Base-by-base conservation (phyloP, 2,113 vertebrate species). In the Psettodes erumei region DNA sequence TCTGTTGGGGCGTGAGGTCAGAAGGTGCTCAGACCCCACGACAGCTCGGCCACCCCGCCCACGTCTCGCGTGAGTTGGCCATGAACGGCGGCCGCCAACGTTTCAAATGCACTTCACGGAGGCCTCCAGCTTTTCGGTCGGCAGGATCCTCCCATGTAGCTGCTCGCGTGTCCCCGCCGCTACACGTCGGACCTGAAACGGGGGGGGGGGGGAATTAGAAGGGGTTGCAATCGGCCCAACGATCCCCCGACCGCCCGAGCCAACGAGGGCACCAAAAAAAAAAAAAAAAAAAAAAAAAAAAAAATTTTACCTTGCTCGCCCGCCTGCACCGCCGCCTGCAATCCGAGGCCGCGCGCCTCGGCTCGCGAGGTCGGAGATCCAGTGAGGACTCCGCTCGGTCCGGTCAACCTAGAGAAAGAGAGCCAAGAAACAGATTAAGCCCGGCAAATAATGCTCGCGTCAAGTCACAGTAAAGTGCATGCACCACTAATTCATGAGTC, bases 331-430 rank as follows among this genome's bases (percentile, higher is more conserved):
- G 0, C 2, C 23, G 15, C 43, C n/a, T 32, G 59, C 18, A 42
- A 37, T 27, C 33, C 19, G 12, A 33, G 75, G 35, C 61, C 2
- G 15, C 32, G 56, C 28, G 55, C 50, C 47, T 78, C 16, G 54
- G 40, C 30, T 33, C n/a, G 16, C 5, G 27, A 56, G 4, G n/a
- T n/a, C n/a, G n/a, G 50, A 61, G 68, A 73, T 82, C 77, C 27
- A 82, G 23, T 38, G 35, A 75, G 38, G 40, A 32, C 32, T 62
- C 64, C 9, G 6, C 21, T 11, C 45, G 8, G 64, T 77, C 82
- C 28, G 48, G 19, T 92, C 76, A 91, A 3, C 72, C 91, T 92
- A 79, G 10, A 87, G 70, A 87, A 53, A 86, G 59, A 83, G 43
- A 88, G n/a, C 30, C 9, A 59, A 73, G n/a, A 28, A 1, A 16